Evolutionary conservation across 2,888 invertebrate species (phyloP).

Genomic region (Dryocosmus kuriphilus): DNA sequence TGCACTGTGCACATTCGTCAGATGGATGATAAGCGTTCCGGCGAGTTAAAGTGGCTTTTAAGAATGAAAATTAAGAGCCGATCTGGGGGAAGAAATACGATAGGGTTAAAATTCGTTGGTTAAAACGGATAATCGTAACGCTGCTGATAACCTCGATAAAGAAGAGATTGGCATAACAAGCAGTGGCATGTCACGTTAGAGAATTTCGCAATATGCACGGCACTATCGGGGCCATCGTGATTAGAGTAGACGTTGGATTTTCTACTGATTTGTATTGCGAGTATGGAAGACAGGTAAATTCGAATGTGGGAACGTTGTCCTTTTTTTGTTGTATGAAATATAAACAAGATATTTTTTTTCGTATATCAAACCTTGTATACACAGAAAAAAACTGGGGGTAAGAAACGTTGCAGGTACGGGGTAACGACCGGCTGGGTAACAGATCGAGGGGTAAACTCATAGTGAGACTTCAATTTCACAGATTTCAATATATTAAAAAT

Average conservation of each 20-base stretch:
- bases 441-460: too few relatives aligned
- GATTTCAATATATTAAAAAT: too few relatives aligned
- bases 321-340: not conserved
- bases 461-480: too few relatives aligned
- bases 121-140: slow-evolving; percentile 53
- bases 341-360: not conserved
- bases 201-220: slow-evolving; percentile 59
- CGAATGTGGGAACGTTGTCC: not conserved
- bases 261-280: slow-evolving; percentile 24
- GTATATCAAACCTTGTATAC: too few relatives aligned
- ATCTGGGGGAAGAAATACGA: slow-evolving; percentile 56
- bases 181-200: slow-evolving; percentile 57
- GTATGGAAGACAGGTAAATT: slow-evolving; percentile 1
- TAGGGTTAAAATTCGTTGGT: slow-evolving; percentile 49
- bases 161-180: slow-evolving; percentile 70
- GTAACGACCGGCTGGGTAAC: too few relatives aligned
- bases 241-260: slow-evolving; percentile 50
- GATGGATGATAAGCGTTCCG: slow-evolving; percentile 32
- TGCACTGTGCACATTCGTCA: slow-evolving; percentile 28
- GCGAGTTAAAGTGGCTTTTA: slow-evolving; percentile 39
- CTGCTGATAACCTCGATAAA: slow-evolving; percentile 60
- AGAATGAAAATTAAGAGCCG: slow-evolving; percentile 51
- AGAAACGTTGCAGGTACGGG: too few relatives aligned
- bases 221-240: slow-evolving; percentile 66
- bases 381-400: too few relatives aligned